Evolutionary conservation across 2,888 invertebrate species (phyloP), one percentile per base, ranked within the genome.

Genomic region (Carabus problematicus): DNA sequence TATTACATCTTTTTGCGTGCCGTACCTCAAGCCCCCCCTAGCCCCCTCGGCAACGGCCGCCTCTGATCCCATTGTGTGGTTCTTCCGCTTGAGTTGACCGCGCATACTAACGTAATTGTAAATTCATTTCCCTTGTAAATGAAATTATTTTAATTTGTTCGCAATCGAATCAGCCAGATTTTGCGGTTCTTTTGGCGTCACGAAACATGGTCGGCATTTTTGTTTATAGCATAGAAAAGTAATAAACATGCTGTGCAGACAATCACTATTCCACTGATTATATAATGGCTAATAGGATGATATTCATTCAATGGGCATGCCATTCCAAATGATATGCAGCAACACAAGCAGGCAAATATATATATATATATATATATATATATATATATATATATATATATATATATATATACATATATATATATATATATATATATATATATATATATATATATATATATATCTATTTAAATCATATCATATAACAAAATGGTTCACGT

Each of bases 51-150:
- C 40, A 75, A 76, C 75, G 76, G 74, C 73, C 72, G 74, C 73
- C 75, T 72, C 74, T 75, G 76, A 73, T 76, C 73, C 74, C 74
- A 75, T 75, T 76, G 76, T 76, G 74, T 73, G 73, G 73, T 71
- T 72, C 72, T 73, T 72, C 54, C 62, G 45, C 66, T 18, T 43
- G 47, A 47, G 66, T 59, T 47, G 47, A 43, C 56, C 41, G 9
- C 45, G 47, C 42, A 39, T 42, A 45, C 67, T 67, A 67, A 67
- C 67, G 60, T 49, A 67, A 67, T 67, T 67, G 67, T 67, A 67
- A 67, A 67, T 67, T 67, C 67, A 67, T 67, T 67, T 52, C 60
- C 40, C 52, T 60, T 60, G 60, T 52, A 67, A 67, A 60, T 60
- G 54, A 60, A 67, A 60, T 67, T 60, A 60, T 67, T 67, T 67